These are phyloP conservation scores for Samia ricini DNA, from an alignment of 1,140 invertebrate species.

Conservation along the genomic window DNA sequence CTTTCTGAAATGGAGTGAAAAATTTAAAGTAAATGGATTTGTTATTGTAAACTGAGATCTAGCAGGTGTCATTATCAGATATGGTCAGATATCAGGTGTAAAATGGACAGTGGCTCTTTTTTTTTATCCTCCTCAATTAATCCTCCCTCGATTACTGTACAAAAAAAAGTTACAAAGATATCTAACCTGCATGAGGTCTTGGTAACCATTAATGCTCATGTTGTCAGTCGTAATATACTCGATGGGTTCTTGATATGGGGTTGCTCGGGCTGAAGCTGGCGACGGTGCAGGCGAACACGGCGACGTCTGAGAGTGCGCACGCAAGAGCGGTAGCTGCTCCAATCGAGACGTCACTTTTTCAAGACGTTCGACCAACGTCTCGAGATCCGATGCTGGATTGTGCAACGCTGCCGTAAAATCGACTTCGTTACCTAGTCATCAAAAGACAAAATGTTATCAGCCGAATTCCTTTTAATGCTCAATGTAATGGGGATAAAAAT, in stretches of 20 bases:
- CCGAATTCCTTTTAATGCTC: too few species aligned
- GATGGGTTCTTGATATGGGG: slow-evolving; percentile 27
- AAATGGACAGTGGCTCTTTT: too few species aligned
- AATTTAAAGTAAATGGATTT: too few species aligned
- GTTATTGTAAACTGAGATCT: too few species aligned
- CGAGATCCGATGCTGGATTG: slow-evolving; percentile 78
- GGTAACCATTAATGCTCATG: slow-evolving; percentile 87
- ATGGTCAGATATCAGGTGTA: too few species aligned
- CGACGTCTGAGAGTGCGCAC: slow-evolving; percentile 66
- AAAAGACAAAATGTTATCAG: slow-evolving; percentile 5
- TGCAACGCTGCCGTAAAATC: slow-evolving; percentile 56
- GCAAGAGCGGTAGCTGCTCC: slow-evolving; percentile 76
- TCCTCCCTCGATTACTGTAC: too few species aligned
- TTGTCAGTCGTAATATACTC: slow-evolving; percentile 46
- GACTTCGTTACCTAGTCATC: slow-evolving; percentile 64
- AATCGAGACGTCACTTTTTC: slow-evolving; percentile 86
- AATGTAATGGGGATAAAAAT: too few species aligned
- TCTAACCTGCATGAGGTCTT: slow-evolving; percentile 83
- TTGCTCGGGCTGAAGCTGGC: slow-evolving; percentile 35
- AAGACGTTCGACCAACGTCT: slow-evolving; percentile 84
- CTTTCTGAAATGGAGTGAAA: too few species aligned
- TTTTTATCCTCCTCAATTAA: too few species aligned
- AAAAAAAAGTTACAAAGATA: not conserved
- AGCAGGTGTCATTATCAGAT: too few species aligned
- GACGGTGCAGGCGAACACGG: slow-evolving; percentile 50